Percentiles rank a stretch among this genome's conserved stretches.
These are phyloP conservation scores for Aleiodes testaceus DNA, from an alignment of 2,888 invertebrate species.

Conservation along the genomic window DNA sequence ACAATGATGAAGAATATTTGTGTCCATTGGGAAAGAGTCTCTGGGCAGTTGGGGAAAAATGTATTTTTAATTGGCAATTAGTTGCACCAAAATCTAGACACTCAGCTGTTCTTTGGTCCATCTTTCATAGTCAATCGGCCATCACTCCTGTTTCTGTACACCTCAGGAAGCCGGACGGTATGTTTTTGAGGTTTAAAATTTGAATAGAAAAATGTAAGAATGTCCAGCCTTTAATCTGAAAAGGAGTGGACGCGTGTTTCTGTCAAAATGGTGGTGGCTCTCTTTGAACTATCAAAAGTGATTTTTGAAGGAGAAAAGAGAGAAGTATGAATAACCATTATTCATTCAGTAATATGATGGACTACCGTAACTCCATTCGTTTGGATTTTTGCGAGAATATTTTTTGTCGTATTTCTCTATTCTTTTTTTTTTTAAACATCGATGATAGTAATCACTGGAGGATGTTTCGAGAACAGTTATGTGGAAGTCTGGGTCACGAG, in stretches of 20 bases:
- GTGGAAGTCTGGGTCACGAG: constrained; percentile 73
- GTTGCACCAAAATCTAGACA: constrained; percentile 60
- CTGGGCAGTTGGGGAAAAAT: constrained; percentile 57
- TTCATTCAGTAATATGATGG: constrained; percentile 12
- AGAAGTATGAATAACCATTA: constrained; percentile 3
- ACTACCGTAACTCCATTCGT: neutral
- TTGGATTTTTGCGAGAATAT: neutral
- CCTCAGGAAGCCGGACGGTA: neutral
- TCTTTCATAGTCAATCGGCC: constrained; percentile 45
- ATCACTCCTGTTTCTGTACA: neutral
- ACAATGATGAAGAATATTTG: constrained; percentile 24
- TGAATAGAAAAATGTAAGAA: constrained; percentile 22
- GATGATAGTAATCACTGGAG: constrained; percentile 46
- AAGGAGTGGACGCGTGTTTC: constrained; percentile 16
- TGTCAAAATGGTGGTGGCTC: neutral
- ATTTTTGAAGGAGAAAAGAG: neutral
- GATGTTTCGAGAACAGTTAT: constrained; percentile 72
- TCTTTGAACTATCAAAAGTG: neutral
- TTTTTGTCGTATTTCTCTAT: neutral
- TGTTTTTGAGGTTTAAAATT: constrained; percentile 32
- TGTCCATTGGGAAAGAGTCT: constrained; percentile 34
- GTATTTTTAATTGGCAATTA: constrained; percentile 72
- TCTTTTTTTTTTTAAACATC: constrained; percentile 33
- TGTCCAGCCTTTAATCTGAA: constrained; percentile 22
- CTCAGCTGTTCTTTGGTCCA: constrained; percentile 64